Evolutionary conservation across 64 coral and sea anemone species (phyloP).

Genomic region (Montipora sp.): DNA sequence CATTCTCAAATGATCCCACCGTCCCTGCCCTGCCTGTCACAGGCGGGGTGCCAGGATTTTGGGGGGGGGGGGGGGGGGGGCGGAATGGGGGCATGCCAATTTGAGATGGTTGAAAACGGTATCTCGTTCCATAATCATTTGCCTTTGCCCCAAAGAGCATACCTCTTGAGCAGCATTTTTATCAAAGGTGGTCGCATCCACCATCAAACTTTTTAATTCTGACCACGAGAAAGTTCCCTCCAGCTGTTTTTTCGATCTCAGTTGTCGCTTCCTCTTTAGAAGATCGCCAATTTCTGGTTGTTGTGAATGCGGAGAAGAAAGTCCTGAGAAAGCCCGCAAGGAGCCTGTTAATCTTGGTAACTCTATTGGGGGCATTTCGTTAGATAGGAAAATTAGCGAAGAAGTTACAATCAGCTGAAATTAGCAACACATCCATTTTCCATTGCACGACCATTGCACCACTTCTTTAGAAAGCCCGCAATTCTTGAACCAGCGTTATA

Average conservation of each 20-base stretch:
- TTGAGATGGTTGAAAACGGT: background rate
- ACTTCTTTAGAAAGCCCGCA: background rate
- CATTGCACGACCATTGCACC: too few species aligned
- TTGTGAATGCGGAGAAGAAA: conserved; percentile 55
- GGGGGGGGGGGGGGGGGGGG: too few species aligned
- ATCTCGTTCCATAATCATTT: background rate
- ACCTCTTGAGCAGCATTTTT: conserved; percentile 89
- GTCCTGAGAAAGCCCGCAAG: conserved; percentile 94
- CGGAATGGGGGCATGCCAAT: too few species aligned
- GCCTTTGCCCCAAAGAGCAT: background rate
- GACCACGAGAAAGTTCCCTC: conserved; percentile 78
- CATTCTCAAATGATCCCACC: too few species aligned
- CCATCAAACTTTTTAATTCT: conserved; percentile 79
- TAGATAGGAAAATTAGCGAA: background rate
- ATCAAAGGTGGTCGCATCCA: conserved; percentile 53
- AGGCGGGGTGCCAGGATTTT: too few species aligned
- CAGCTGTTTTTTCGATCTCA: conserved; percentile 69
- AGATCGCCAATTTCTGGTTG: conserved; percentile 32
- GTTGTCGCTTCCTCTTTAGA: conserved; percentile 82
- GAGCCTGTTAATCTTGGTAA: conserved; percentile 93
- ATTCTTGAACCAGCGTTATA: background rate
- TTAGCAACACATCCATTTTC: background rate
- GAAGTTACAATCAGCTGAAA: conserved; percentile 3
- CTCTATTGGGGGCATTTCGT: conserved; percentile 67
- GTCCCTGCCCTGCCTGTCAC: too few species aligned